Conservation (phyloP, 2,888 invertebrate genomes). For the Cactoblastis cactorum region DNA sequence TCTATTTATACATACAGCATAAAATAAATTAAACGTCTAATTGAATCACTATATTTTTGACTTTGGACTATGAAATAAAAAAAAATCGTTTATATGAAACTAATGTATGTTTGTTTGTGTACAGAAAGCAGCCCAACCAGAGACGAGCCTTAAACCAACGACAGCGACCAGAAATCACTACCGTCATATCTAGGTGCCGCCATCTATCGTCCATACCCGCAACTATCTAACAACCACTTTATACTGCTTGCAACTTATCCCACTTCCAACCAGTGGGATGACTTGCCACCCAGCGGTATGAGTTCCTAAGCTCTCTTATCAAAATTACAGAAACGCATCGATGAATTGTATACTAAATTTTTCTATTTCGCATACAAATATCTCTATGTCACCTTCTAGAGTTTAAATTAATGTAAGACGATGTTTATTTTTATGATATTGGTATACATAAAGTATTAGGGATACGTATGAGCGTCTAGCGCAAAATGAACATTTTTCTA, state of each 20-base stretch:
- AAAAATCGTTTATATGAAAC: background rate
- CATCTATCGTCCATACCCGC: slow-evolving; percentile 28
- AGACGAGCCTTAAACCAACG: slow-evolving; percentile 64
- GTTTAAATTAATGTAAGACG: slow-evolving; percentile 34
- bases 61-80: background rate
- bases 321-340: background rate
- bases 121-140: slow-evolving; percentile 52
- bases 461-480: no score
- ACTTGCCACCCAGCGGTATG: slow-evolving; percentile 38
- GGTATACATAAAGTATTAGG: slow-evolving; percentile 29
- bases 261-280: slow-evolving; percentile 49
- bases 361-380: slow-evolving; percentile 50
- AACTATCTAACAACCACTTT: slow-evolving; percentile 11
- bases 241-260: slow-evolving; percentile 30
- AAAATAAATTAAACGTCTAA: no score
- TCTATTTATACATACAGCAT: no score
- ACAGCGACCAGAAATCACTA: slow-evolving; percentile 44
- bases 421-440: slow-evolving; percentile 47
- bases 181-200: slow-evolving; percentile 44
- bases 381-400: slow-evolving; percentile 67
- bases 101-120: slow-evolving; percentile 22
- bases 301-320: slow-evolving; percentile 38
- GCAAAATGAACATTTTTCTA: no score
- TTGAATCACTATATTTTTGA: no score
- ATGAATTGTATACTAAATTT: slow-evolving; percentile 14